Base-by-base conservation (phyloP, 2,888 invertebrate genomes). In the Aspidiotus rigidus region DNA sequence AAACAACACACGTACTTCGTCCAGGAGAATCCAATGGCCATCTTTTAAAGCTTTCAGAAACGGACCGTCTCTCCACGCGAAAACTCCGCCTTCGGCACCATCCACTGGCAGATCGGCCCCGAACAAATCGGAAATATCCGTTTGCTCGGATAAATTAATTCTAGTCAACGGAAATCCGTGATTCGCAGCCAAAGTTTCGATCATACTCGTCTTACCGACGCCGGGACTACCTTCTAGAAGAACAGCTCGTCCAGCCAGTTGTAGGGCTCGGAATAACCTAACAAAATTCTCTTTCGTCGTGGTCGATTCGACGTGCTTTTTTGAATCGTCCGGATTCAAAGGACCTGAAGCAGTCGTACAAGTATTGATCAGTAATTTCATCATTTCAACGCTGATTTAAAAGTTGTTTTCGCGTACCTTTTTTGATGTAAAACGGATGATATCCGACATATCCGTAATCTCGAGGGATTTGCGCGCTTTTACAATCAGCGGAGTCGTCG, bases 131-230 rank as follows among this genome's bases (percentile, higher is more conserved):
- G 93, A 90, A 66, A 99, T 86, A 79, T 99, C 99, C 53, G 99
- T 99, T 81, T 99, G 99, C 76, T 99, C 99, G 63, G 98, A 98
- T 62, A 99, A 83, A 82, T 99, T 99, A 71, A 99, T 93, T 60
- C 99, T 83, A 13, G 94, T 86, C 44, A 98, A 84, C 75, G 85
- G 83, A 77, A 93, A 86, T 1, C 93, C 90, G 2, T 93, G 86
- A 9, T 86, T 85, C 76, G 85, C 87, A 0, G 97, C 96, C 55
- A 99, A 80, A 40, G 94, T 94, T 67, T 88, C 86, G 2, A 99
- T 90, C 69, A 97, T 82, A 74, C 95, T 95, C 0, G 98, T 98
- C 80, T 99, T 99, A 5, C 99, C 99, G 17, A 98, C 97, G 2
- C 99, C 99, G 5, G 99, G 99, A 74, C 94, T 92, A 2, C 94